phyloP scores from a whole-genome alignment of 2,888 invertebrate species.

The Platycheirus rosarum region DNA sequence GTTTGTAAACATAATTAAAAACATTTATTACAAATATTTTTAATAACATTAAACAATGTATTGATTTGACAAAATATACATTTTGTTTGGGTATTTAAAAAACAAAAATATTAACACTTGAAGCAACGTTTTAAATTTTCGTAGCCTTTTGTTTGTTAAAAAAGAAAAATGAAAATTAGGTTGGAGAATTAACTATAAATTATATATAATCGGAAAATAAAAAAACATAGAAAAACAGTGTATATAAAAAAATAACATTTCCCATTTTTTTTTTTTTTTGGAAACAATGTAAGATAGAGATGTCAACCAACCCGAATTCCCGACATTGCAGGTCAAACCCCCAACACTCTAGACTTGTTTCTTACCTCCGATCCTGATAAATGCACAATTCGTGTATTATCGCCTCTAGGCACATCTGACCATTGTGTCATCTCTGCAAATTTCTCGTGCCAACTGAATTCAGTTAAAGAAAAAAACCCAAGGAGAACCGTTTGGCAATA shows the following conservation, averaged over 20 bases:
- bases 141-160: not conserved
- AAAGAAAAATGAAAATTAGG: constrained; percentile 13
- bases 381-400: constrained; percentile 99
- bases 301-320: too few relatives aligned
- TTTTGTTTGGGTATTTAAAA: constrained; percentile 15
- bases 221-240: not conserved
- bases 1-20: constrained; percentile 29
- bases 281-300: constrained; percentile 41
- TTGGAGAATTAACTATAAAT: too few relatives aligned
- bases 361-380: constrained; percentile 95
- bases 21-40: constrained; percentile 34
- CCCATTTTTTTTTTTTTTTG: not conserved
- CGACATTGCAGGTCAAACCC: too few relatives aligned
- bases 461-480: too few relatives aligned
- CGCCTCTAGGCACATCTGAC: too few relatives aligned
- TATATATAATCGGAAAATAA: constrained; percentile 15
- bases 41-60: constrained; percentile 31
- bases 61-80: constrained; percentile 23
- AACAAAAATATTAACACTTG: not conserved
- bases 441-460: too few relatives aligned
- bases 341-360: constrained; percentile 29
- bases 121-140: not conserved
- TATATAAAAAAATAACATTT: constrained; percentile 10
- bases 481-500: too few relatives aligned
- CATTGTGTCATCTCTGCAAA: too few relatives aligned